A percentile compares a stretch with the other conserved stretches of the same genome.
These are phyloP conservation scores for Irena cyanogastra DNA, from an alignment of 2,113 vertebrate species.

Conservation along the genomic window DNA sequence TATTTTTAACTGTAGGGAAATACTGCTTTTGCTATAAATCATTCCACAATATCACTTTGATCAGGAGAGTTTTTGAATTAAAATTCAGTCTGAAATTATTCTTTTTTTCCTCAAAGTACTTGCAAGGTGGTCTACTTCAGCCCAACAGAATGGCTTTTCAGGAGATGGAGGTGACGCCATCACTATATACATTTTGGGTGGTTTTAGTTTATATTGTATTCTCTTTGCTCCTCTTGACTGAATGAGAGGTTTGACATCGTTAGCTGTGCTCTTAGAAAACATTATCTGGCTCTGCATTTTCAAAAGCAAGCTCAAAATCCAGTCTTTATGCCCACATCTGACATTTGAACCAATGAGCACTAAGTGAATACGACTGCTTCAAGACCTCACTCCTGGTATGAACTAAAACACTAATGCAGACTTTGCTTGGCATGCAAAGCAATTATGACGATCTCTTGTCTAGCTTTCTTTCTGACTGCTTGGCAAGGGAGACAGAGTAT, in stretches of 20 bases:
- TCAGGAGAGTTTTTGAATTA: background rate
- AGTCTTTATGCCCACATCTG: background rate
- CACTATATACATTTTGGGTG: background rate
- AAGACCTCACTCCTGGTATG: background rate
- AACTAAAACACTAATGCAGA: background rate
- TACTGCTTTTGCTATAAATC: background rate
- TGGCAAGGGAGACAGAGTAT: background rate
- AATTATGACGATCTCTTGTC: background rate
- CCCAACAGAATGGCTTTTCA: background rate
- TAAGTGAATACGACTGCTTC: background rate
- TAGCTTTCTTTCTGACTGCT: background rate
- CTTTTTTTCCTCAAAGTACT: background rate
- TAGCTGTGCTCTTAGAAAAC: background rate
- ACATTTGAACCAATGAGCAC: background rate
- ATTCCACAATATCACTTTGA: background rate
- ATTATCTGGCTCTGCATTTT: background rate
- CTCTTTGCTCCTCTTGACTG: background rate
- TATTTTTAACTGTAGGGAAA: background rate
- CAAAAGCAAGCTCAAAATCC: background rate
- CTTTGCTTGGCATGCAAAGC: background rate
- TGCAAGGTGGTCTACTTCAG: background rate
- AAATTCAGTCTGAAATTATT: background rate
- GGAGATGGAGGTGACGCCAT: background rate
- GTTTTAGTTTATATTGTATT: background rate
- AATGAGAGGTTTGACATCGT: background rate